Evolutionary conservation across 1,140 invertebrate genomes (phyloP).

Genomic region (Galleria mellonella): DNA sequence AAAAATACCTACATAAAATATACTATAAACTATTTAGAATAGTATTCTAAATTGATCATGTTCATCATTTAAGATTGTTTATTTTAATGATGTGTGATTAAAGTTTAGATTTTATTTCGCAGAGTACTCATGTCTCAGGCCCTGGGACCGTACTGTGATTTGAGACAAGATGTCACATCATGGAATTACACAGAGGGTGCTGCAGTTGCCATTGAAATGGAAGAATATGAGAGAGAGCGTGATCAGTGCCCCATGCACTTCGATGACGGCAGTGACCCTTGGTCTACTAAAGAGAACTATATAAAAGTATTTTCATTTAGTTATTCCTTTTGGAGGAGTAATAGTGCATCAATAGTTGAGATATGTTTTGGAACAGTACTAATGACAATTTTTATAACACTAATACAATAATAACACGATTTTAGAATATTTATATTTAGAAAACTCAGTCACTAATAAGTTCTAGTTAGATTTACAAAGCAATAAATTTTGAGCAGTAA

Average conservation of each 20-base stretch:
- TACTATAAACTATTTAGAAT: no score
- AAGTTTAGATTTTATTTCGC: constrained; percentile 21
- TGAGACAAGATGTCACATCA: constrained; percentile 92
- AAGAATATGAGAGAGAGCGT: constrained; percentile 93
- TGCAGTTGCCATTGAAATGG: constrained; percentile 90
- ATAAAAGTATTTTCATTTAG: constrained; percentile 80
- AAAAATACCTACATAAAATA: no score
- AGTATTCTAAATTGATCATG: no score
- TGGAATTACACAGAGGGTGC: constrained; percentile 93
- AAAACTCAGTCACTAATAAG: no score
- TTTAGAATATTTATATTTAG: no score
- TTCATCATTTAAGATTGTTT: no score
- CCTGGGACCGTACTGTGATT: constrained; percentile 91
- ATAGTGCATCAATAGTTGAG: constrained; percentile 10
- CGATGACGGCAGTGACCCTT: constrained; percentile 93
- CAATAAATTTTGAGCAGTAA: no score
- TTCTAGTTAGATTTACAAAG: no score
- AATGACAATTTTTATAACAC: constrained; percentile 10
- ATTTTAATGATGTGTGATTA: no score
- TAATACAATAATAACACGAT: constrained; percentile 12
- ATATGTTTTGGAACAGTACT: constrained; percentile 7
- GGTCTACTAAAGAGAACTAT: constrained; percentile 82
- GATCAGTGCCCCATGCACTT: constrained; percentile 97
- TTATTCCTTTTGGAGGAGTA: constrained; percentile 57
- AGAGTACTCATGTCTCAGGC: constrained; percentile 77